phyloP scores from a whole-genome alignment of 2,797 vertebrate species.

The Crocidura indochinensis region DNA sequence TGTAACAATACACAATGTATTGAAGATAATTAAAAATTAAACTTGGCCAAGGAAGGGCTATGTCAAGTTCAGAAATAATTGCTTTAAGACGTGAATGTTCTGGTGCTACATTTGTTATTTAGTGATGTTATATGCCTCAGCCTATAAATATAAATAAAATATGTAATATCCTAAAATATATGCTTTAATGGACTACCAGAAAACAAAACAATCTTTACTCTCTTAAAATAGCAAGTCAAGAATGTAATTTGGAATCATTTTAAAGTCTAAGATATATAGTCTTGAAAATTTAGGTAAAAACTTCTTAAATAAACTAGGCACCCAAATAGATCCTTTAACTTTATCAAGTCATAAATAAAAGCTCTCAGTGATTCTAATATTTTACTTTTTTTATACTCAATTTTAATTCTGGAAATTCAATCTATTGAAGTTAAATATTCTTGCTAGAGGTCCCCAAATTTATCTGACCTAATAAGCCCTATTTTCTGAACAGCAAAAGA shows the following conservation, averaged over 20 bases:
- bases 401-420: conserved; percentile 33
- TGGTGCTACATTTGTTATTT: conserved; percentile 16
- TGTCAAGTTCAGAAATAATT: conserved; percentile 57
- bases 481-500: no score
- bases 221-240: conserved; percentile 44
- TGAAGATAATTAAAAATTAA: conserved; percentile 63
- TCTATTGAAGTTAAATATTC: background rate
- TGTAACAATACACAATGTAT: conserved; percentile 40
- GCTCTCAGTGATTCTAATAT: background rate
- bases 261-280: background rate
- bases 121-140: conserved; percentile 15
- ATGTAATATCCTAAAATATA: background rate
- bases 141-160: background rate
- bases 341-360: conserved; percentile 41
- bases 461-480: no score
- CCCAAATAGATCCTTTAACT: conserved; percentile 4
- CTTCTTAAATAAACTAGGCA: background rate
- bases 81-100: conserved; percentile 55
- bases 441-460: background rate
- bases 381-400: conserved; percentile 42
- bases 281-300: conserved; percentile 45
- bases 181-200: no score
- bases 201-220: background rate
- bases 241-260: background rate
- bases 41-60: conserved; percentile 7